Base-by-base conservation (phyloP, 2,113 vertebrate genomes). In the Alexandromys fortis region DNA sequence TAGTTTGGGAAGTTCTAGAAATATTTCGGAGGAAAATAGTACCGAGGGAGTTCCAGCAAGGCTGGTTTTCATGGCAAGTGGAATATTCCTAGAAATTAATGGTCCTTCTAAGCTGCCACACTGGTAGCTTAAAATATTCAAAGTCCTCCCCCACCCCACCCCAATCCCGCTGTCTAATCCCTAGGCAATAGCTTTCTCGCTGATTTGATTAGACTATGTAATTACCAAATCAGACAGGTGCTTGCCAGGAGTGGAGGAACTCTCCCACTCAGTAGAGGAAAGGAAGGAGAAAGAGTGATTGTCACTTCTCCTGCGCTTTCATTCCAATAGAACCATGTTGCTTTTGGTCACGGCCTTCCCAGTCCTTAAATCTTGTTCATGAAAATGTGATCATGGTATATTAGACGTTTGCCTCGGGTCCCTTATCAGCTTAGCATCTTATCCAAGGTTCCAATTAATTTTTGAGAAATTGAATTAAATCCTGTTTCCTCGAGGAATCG, bases 401-500 rank as follows among this genome's bases (percentile, higher is more conserved):
- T 90, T 92, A 95, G 92, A 97, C 91, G 77, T 86, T 94, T 75
- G 94, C 97, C 97, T 94, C 88, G 1, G 94, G 97, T 93, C 81
- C 96, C 86, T 6, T 93, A 78, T 96, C 88, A 85, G 30, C 17
- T 85, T 86, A 86, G 49, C 61, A 89, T 96, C 90, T 93, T 82
- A 63, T 95, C 92, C 85, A 96, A 95, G 97, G 77, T 96, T 97
- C 94, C 97, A 96, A 45, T 97, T 97, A 97, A 94, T 97, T 93
- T 47, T 90, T 92, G 89, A 94, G 93, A 97, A 97, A 97, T 95
- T 97, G 85, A 97, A 97, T 97, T 97, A 96, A 93, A 89, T 68
- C 77, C 73, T 26, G 19, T 94, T 97, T 97, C 87, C 82, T 96
- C 38, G 70, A 35, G 52, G 92, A 94, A 85, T 90, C 89, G 92